Evolutionary conservation across 2,888 invertebrate genomes (phyloP).

Genomic region (Tipula lateralis): DNA sequence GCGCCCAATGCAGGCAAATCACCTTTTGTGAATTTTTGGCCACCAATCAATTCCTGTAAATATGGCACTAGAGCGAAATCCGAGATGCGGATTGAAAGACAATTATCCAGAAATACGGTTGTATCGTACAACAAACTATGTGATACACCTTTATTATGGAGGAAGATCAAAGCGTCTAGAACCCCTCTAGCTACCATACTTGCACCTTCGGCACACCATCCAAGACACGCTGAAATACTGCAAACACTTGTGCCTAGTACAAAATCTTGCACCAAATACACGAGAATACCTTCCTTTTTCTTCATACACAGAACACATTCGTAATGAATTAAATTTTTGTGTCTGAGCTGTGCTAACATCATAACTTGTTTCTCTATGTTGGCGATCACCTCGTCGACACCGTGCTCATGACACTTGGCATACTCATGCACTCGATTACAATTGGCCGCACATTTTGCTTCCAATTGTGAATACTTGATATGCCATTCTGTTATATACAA

Average conservation of each 20-base stretch:
- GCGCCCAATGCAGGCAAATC: conserved; percentile 48
- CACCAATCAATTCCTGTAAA: conserved; percentile 44
- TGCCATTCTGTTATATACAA: conserved; percentile 74
- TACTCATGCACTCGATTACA: conserved; percentile 43
- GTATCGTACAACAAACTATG: conserved; percentile 76
- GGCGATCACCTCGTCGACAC: conserved; percentile 44
- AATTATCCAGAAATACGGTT: conserved; percentile 66
- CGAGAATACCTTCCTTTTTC: conserved; percentile 58
- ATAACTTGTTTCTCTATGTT: conserved; percentile 75
- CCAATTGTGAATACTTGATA: conserved; percentile 51
- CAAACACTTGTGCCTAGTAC: conserved; percentile 50
- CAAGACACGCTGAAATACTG: conserved; percentile 44
- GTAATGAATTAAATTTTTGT: conserved; percentile 70
- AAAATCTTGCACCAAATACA: conserved; percentile 68
- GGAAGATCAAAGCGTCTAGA: conserved; percentile 66
- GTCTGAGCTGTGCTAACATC: conserved; percentile 63
- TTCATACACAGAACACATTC: conserved; percentile 62
- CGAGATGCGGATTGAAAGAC: conserved; percentile 51
- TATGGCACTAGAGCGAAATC: conserved; percentile 47
- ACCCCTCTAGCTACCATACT: conserved; percentile 62
- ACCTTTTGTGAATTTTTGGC: conserved; percentile 42
- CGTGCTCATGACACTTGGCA: conserved; percentile 45
- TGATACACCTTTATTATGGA: conserved; percentile 76
- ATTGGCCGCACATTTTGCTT: conserved; percentile 41
- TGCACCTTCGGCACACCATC: conserved; percentile 50